Base-by-base conservation (phyloP, 2,797 vertebrate genomes). In the Karalla daura region DNA sequence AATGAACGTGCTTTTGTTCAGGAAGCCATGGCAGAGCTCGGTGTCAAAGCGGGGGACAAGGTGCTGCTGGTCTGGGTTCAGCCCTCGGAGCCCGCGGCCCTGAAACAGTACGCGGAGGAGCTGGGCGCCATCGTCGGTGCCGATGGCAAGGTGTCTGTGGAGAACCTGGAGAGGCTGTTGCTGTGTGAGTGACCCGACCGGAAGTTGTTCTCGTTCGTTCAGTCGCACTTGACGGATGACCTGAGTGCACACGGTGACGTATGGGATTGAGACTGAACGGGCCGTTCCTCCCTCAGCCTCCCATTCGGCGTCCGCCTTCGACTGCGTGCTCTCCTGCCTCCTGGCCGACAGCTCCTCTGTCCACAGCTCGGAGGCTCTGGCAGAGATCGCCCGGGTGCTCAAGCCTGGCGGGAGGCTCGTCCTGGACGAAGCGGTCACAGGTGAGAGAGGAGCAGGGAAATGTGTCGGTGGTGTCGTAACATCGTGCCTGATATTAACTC, bases 391-490 rank as follows among this genome's bases (percentile, higher is more conserved):
- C 73, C 92, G 94, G 53, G 88, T 99, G 35, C 92, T 97, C 11
- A 96, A 94, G 64, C 97, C 97, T 0, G 96, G 95, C 0, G 97
- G 96, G 1, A 93, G 84, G 32, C 78, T 99, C 9, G 70, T 97
- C 40, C 86, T 99, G 54, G 95, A 93, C 20, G 97, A 98, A 68
- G 93, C 91, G 0, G 91, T 97, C 11, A 89, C 94, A 78, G 94
- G 98, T 98, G 24, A 69, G 76, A 55, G 0, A 12, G n/a, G n/a
- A n/a, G n/a, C n/a, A n/a, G n/a, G n/a, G n/a, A n/a, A n/a, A n/a
- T n/a, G n/a, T n/a, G n/a, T n/a, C n/a, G n/a, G n/a, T n/a, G n/a
- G n/a, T n/a, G n/a, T n/a, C n/a, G n/a, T n/a, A n/a, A n/a, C n/a
- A n/a, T n/a, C n/a, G n/a, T n/a, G n/a, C n/a, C n/a, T n/a, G n/a